Conservation (phyloP, 2,888 invertebrate species). For the Eueremaeus valkanovi region DNA sequence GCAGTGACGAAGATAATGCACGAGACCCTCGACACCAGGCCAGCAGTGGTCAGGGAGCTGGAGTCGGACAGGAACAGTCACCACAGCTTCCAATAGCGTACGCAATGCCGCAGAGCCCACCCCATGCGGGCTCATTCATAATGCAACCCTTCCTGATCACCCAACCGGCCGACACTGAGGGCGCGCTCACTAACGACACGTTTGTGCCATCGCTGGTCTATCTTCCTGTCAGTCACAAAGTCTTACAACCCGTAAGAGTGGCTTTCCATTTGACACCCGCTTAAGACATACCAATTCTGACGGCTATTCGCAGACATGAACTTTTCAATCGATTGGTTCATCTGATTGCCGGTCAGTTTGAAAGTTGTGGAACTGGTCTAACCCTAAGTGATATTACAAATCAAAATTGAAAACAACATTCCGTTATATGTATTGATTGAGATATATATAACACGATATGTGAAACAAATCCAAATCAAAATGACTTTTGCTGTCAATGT, state of each 20-base stretch:
- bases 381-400: slow-evolving; percentile 15
- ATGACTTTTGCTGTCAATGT: slow-evolving; percentile 31
- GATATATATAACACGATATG: slow-evolving; percentile 22
- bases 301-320: background rate
- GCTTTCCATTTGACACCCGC: slow-evolving; percentile 91
- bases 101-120: slow-evolving; percentile 52
- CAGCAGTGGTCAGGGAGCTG: slow-evolving; percentile 31
- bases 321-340: background rate
- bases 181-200: slow-evolving; percentile 53
- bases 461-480: slow-evolving; percentile 35
- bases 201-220: slow-evolving; percentile 89
- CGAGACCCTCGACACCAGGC: background rate
- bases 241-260: slow-evolving; percentile 78
- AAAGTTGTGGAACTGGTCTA: slow-evolving; percentile 28
- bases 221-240: slow-evolving; percentile 83
- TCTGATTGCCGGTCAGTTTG: background rate
- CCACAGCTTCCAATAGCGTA: slow-evolving; percentile 51
- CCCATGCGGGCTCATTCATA: slow-evolving; percentile 58
- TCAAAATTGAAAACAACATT: slow-evolving; percentile 19
- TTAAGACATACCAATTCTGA: slow-evolving; percentile 55
- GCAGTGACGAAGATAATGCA: slow-evolving; percentile 41
- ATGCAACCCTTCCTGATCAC: slow-evolving; percentile 90
- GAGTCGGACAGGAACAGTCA: slow-evolving; percentile 28
- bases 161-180: slow-evolving; percentile 55
- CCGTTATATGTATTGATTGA: slow-evolving; percentile 20